Evolutionary conservation across 1,140 invertebrate species (phyloP).

Genomic region (Dendrolimus punctatus): DNA sequence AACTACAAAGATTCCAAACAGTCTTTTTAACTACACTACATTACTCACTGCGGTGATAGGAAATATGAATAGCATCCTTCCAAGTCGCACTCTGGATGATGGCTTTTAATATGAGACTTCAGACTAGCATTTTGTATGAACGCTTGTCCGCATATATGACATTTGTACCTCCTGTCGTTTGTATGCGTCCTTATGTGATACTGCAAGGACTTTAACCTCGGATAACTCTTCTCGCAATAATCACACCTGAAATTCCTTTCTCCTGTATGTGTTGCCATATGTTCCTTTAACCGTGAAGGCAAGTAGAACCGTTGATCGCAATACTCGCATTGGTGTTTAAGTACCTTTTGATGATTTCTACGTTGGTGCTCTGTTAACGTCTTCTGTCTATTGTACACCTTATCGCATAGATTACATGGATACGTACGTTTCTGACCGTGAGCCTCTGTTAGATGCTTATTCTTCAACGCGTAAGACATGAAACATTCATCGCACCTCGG

Average conservation of each 20-base stretch:
- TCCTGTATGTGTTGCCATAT: conserved; percentile 75
- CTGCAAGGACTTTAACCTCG: conserved; percentile 44
- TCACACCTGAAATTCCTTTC: conserved; percentile 74
- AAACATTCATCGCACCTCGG: conserved; percentile 59
- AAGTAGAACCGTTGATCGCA: conserved; percentile 58
- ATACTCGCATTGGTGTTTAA: conserved; percentile 61
- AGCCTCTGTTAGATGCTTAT: conserved; percentile 56
- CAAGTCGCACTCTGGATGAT: conserved; percentile 24
- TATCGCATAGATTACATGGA: conserved; percentile 61
- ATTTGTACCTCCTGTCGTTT: conserved; percentile 30
- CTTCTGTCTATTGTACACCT: conserved; percentile 62
- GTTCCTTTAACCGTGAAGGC: conserved; percentile 52
- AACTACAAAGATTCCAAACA: no score
- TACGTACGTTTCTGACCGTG: conserved; percentile 59
- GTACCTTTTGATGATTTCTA: conserved; percentile 54
- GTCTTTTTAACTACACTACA: no score
- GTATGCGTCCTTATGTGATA: conserved; percentile 38
- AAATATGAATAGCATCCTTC: conserved; percentile 17
- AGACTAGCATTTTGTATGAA: conserved; percentile 36
- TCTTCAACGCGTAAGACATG: conserved; percentile 58
- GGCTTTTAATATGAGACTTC: conserved; percentile 37
- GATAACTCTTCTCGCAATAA: conserved; percentile 53
- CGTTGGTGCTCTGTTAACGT: conserved; percentile 58
- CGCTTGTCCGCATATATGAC: conserved; percentile 33
- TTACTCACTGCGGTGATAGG: neutral